Percentiles rank a stretch among this genome's conserved stretches.
Conservation (phyloP, 2,888 invertebrate species). For the Drosophila setosimentum region DNA sequence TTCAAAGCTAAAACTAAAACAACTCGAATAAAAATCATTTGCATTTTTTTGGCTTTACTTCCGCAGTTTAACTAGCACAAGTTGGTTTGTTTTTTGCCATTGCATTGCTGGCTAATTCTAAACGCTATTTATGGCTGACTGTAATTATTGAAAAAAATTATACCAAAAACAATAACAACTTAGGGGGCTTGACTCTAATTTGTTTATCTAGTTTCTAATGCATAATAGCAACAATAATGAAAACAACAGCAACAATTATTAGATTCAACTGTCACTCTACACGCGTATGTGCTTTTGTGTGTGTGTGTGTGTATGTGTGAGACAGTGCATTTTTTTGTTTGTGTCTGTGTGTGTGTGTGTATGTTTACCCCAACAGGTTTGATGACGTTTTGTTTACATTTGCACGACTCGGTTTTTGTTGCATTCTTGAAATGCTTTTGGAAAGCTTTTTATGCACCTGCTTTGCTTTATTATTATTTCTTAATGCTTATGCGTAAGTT, state of each 20-base stretch:
- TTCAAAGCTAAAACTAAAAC: slow-evolving; percentile 15
- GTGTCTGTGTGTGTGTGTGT: not conserved
- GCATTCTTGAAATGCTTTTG: slow-evolving; percentile 37
- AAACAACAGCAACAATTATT: slow-evolving; percentile 20
- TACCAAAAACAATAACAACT: slow-evolving; percentile 18
- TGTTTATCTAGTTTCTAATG: slow-evolving; percentile 61
- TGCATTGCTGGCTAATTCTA: slow-evolving; percentile 1
- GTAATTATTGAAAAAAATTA: slow-evolving; percentile 10
- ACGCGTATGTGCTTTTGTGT: not conserved
- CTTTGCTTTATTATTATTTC: not conserved
- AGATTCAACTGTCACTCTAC: slow-evolving; percentile 8
- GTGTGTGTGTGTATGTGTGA: slow-evolving; percentile 1
- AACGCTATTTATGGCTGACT: slow-evolving; percentile 9
- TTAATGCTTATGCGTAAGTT: slow-evolving; percentile 18
- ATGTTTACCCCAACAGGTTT: slow-evolving; percentile 34
- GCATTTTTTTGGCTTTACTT: slow-evolving; percentile 35
- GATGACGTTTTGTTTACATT: slow-evolving; percentile 76
- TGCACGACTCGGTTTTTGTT: slow-evolving; percentile 19
- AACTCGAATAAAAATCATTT: slow-evolving; percentile 21
- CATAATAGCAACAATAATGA: slow-evolving; percentile 27
- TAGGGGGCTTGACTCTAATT: slow-evolving; percentile 68
- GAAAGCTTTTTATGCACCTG: slow-evolving; percentile 35
- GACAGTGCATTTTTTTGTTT: slow-evolving; percentile 5
- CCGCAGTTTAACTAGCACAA: slow-evolving; percentile 17
- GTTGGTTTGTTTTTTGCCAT: not conserved